These are phyloP conservation scores for Papilio gigon DNA, from an alignment of 2,888 invertebrate species.

Conservation along the genomic window DNA sequence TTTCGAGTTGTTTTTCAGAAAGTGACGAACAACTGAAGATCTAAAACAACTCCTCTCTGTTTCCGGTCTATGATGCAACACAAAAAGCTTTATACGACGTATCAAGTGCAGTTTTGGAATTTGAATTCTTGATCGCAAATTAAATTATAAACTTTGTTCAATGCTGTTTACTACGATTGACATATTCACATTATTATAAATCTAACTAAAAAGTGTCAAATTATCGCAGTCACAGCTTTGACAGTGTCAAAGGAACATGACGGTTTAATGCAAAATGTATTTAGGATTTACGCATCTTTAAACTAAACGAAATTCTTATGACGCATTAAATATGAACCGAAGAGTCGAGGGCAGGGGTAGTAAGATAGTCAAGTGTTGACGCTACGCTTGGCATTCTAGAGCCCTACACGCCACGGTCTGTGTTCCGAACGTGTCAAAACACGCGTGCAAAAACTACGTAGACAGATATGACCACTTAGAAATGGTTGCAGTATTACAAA, in stretches of 20 bases:
- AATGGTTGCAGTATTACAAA: constrained; percentile 9
- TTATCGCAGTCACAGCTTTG: neutral
- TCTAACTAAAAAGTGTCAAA: neutral
- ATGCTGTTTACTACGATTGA: too few relatives aligned
- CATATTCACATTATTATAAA: neutral
- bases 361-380: constrained; percentile 40
- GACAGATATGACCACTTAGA: neutral
- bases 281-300: constrained; percentile 21
- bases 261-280: neutral
- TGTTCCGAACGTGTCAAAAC: constrained; percentile 36
- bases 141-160: too few relatives aligned
- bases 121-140: too few relatives aligned
- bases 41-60: neutral
- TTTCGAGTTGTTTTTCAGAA: neutral
- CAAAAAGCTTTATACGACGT: too few relatives aligned
- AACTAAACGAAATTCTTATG: constrained; percentile 25
- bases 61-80: too few relatives aligned
- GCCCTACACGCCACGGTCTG: constrained; percentile 38
- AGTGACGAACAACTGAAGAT: neutral
- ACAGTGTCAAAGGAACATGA: neutral
- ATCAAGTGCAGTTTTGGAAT: too few relatives aligned
- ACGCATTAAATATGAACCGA: constrained; percentile 36
- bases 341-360: constrained; percentile 29
- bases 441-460: constrained; percentile 23
- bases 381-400: constrained; percentile 31